Evolutionary conservation across 2,113 vertebrate species (phyloP), one percentile per base, ranked within the genome.

Genomic region (Datnioides undecimradiatus): DNA sequence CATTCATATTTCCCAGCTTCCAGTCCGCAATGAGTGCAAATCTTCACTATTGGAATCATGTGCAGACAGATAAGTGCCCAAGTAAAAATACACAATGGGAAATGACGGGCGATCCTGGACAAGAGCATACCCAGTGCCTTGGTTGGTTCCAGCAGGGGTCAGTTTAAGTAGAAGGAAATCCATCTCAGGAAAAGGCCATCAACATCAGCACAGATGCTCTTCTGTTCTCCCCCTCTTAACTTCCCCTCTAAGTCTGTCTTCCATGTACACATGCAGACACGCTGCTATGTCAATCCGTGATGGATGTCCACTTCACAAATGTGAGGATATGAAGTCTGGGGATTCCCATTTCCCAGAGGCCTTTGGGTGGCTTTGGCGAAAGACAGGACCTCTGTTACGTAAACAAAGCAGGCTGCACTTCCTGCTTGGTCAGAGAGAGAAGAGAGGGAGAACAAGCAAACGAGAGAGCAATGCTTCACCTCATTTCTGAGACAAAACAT

Each of bases 261-360:
- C 69, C 83, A 77, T 87, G 73, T 60, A 79, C 67, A 84, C 74
- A 83, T 57, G 84, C 85, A 88, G 82, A 90, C 87, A 75, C 73
- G 77, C 76, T 66, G 48, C 59, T 63, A 88, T 83, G 86, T 91
- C 88, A 71, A 83, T 85, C 38, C 5, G 16, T 92, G 93, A 90
- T 90, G 88, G 88, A 93, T 93, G 85, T 91, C 87, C 84, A 86
- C 80, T 91, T 69, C 45, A 85, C 72, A 76, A 90, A 87, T 80
- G 74, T 81, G 85, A 91, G 88, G 90, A 91, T 72, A 87, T 84
- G 86, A 88, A 90, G 83, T 73, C 85, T 81, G 91, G 92, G 91
- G 90, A 91, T 91, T 93, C 85, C 93, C 90, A 54, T 87, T 91
- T 93, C 91, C 89, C 91, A 89, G 82, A 89, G 89, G 88, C 85